phyloP scores from a whole-genome alignment of 2,113 vertebrate species.

The Antigone vipio region DNA sequence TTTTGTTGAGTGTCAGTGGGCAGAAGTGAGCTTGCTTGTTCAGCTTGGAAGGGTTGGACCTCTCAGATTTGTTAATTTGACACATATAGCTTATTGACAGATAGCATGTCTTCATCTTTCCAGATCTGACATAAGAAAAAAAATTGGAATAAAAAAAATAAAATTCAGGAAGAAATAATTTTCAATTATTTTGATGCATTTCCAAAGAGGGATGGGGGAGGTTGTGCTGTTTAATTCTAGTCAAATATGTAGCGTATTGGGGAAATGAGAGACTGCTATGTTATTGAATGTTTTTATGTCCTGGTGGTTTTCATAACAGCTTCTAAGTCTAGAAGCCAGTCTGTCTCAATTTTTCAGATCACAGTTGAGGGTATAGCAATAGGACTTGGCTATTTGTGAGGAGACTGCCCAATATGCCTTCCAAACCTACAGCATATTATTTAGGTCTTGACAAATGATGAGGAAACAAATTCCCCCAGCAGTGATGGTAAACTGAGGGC shows the following conservation, averaged over 20 bases:
- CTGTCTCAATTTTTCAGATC: not conserved
- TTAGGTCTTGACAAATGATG: not conserved
- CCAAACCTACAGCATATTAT: not conserved
- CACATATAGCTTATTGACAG: not conserved
- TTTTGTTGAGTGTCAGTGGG: not conserved
- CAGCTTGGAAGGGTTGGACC: not conserved
- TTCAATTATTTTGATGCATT: not conserved
- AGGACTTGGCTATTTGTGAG: not conserved
- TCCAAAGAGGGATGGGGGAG: not conserved
- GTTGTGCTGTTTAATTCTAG: not conserved
- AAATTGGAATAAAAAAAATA: not conserved
- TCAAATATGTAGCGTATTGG: not conserved
- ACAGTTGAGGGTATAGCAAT: not conserved
- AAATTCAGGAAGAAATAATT: not conserved
- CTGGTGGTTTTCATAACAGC: not conserved
- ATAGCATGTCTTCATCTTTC: not conserved
- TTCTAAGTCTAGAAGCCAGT: not conserved
- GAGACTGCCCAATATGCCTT: not conserved
- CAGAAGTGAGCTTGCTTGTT: not conserved
- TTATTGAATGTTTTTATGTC: not conserved
- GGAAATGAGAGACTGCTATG: not conserved
- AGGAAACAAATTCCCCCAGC: not conserved
- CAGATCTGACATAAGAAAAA: not conserved
- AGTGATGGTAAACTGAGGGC: not conserved
- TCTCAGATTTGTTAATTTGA: not conserved